Evolutionary conservation across 2,888 invertebrate genomes (phyloP), one percentile per base, ranked within the genome.

Genomic region (Drosophila rubida): DNA sequence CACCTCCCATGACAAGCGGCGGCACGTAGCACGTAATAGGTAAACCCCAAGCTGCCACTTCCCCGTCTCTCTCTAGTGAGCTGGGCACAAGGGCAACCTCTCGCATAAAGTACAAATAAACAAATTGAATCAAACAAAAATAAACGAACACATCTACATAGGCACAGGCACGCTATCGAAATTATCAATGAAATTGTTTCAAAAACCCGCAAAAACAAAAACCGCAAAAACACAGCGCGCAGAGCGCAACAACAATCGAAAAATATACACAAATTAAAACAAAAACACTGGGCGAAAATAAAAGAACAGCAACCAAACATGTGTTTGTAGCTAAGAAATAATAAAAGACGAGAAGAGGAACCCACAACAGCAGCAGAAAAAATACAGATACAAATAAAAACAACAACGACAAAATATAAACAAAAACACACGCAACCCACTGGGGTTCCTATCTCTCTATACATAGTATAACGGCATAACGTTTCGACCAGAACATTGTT

Each of bases 161-260:
- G 2, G 4, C 32, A 32, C 4, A 32, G 1, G 32, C 32, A 66
- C 74, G 77, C 77, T 76, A 85, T 76, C 75, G 63, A 72, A 78
- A 75, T 75, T 75, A 79, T 78, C 72, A 79, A 78, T 79, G 76
- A 79, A 78, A 75, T 73, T 69, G 66, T 79, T 78, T 78, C 63
- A 66, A 69, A 74, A 76, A 64, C 11, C 55, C 59, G 55, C 60
- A 64, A 58, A 65, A 66, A 59, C 60, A 64, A 64, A 59, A 63
- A 25, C 61, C 41, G n/a, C 60, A 60, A 64, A 64, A 64, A 59
- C 61, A 25, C 61, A 37, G n/a, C 60, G 58, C 61, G 48, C 63
- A 55, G 32, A 48, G 35, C 51, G 35, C 51, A n/a, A 54, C 44
- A 67, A 30, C 25, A 57, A 55, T 39, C 5, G 32, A 55, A 44